Evolutionary conservation across 2,888 invertebrate genomes (phyloP).

Genomic region (Seira musarum): DNA sequence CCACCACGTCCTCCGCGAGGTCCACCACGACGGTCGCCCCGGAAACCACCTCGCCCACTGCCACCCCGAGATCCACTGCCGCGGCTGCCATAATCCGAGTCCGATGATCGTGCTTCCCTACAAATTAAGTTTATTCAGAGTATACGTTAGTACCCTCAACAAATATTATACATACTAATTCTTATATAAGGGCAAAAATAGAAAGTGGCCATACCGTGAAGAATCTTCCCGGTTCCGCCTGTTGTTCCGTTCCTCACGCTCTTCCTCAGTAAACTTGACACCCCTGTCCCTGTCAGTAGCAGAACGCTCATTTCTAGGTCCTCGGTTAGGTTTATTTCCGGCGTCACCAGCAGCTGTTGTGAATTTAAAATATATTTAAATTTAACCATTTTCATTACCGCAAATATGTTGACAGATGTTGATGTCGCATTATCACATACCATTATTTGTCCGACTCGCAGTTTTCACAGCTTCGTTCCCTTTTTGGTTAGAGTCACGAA

Average conservation of each 20-base stretch:
- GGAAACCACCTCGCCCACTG: constrained; percentile 71
- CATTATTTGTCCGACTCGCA: constrained; percentile 34
- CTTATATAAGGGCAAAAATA: no score
- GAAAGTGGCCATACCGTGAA: constrained; percentile 55
- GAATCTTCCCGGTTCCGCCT: constrained; percentile 74
- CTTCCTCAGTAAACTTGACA: constrained; percentile 76
- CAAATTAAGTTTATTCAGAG: background rate
- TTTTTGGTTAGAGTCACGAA: constrained; percentile 68
- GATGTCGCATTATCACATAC: constrained; percentile 12
- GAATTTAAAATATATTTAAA: no score
- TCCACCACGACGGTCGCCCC: constrained; percentile 73
- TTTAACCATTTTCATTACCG: no score
- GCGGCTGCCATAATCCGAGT: constrained; percentile 62
- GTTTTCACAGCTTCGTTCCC: constrained; percentile 61
- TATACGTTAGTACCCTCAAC: background rate
- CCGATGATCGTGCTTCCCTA: constrained; percentile 52
- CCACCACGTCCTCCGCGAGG: constrained; percentile 65
- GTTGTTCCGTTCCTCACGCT: constrained; percentile 83
- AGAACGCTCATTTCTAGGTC: constrained; percentile 62
- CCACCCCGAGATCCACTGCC: constrained; percentile 75
- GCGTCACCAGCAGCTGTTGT: constrained; percentile 41
- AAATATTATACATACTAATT: no score
- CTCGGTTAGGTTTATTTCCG: constrained; percentile 62
- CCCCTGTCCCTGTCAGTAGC: constrained; percentile 72
- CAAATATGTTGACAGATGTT: no score